Evolutionary conservation across 2,113 vertebrate genomes (phyloP).

Genomic region (Cromileptes altivelis): DNA sequence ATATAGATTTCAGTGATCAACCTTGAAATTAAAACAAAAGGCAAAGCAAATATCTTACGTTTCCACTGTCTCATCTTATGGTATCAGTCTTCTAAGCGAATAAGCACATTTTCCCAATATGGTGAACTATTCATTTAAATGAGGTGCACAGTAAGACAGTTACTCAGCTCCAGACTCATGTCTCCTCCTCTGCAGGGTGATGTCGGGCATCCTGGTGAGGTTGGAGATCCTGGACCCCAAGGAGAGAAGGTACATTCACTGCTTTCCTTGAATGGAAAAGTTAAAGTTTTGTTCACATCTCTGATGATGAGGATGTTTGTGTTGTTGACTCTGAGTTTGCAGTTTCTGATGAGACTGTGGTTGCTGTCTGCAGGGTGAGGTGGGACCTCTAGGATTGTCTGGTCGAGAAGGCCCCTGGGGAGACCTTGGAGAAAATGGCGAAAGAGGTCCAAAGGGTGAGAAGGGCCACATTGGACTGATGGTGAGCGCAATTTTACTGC

Average conservation of each 20-base stretch:
- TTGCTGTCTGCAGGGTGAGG: slow-evolving; percentile 80
- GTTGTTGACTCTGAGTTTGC: background rate
- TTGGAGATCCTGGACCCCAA: slow-evolving; percentile 81
- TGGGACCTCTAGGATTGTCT: slow-evolving; percentile 83
- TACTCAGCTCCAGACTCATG: background rate
- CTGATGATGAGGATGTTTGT: background rate
- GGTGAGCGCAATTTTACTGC: slow-evolving; percentile 74
- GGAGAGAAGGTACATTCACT: slow-evolving; percentile 85
- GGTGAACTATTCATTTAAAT: background rate
- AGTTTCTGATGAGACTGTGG: slow-evolving; percentile 14
- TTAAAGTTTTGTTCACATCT: background rate
- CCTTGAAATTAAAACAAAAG: too few relatives aligned
- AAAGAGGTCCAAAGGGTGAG: slow-evolving; percentile 85
- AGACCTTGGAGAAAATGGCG: slow-evolving; percentile 79
- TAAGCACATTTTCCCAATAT: background rate
- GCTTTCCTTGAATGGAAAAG: background rate
- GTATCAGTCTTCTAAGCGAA: background rate
- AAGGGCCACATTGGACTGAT: slow-evolving; percentile 86
- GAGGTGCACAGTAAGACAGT: background rate
- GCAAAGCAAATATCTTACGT: background rate
- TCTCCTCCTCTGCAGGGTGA: slow-evolving; percentile 76
- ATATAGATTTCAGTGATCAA: background rate
- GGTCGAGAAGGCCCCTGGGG: slow-evolving; percentile 86
- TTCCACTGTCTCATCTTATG: background rate
- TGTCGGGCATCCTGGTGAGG: slow-evolving; percentile 80